Percentiles rank a stretch among this genome's conserved stretches.
These are phyloP conservation scores for Dryadula phaetusa DNA, from an alignment of 2,888 invertebrate genomes.

Conservation along the genomic window DNA sequence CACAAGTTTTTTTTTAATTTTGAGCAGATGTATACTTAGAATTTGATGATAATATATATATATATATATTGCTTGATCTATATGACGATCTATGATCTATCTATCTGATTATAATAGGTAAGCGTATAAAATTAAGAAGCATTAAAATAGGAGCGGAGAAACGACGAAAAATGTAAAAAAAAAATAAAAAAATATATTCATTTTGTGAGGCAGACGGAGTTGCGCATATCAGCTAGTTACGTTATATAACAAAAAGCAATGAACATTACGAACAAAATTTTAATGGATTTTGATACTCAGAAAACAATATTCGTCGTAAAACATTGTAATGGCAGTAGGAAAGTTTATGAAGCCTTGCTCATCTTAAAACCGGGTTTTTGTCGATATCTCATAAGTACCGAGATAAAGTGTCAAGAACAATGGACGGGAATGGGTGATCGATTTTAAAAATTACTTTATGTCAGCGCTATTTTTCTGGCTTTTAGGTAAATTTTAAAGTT, in stretches of 20 bases:
- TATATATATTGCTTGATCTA: no score
- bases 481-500: constrained; percentile 5
- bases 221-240: no score
- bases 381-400: constrained; percentile 17
- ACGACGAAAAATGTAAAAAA: no score
- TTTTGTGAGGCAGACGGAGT: no score
- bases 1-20: no score
- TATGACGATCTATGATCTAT: no score
- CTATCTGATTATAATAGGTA: no score
- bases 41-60: no score
- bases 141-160: no score
- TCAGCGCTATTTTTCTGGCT: background rate
- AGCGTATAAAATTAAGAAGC: no score
- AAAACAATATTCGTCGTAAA: constrained; percentile 27
- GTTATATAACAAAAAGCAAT: constrained; percentile 14
- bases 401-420: constrained; percentile 21
- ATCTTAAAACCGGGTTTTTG: constrained; percentile 11
- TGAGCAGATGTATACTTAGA: no score
- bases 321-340: constrained; percentile 25
- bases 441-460: constrained; percentile 15
- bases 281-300: constrained; percentile 6
- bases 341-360: constrained; percentile 29
- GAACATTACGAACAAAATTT: constrained; percentile 12
- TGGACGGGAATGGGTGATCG: constrained; percentile 10
- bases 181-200: no score